Evolutionary conservation across 2,888 invertebrate species (phyloP), one percentile per base, ranked within the genome.

Genomic region (Cordilura impudica): DNA sequence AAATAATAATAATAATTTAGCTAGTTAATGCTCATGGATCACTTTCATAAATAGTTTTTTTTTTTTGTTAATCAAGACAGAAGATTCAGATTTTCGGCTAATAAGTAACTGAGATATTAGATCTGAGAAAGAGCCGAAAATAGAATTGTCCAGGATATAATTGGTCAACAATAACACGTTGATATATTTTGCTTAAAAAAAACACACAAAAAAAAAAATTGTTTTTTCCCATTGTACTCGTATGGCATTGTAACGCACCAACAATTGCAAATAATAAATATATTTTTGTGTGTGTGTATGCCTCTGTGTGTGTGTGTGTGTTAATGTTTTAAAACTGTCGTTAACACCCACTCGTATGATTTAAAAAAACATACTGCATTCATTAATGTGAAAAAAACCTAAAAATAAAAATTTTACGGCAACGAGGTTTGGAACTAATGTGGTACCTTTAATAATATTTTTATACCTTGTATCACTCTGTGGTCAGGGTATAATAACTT

Each of bases 261-360:
- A 63, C 23, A 63, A 35, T n/a, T 35, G 18, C 26, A 70, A 70
- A 43, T 53, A 14, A 16, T 39, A 21, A 26, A n/a, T 39, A 23
- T 18, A 19, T 51, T 49, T 60, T 49, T 18, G 3, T 31, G 10
- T 31, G 31, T 10, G 31, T n/a, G n/a, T n/a, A n/a, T n/a, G n/a
- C n/a, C n/a, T n/a, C n/a, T n/a, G n/a, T n/a, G n/a, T n/a, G 49
- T 35, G 23, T n/a, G 12, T 2, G 31, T 0, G 21, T 8, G 10
- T 26, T 7, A 16, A 18, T 19, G 4, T 39, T 51, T 26, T 63
- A 35, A 29, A 43, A 61, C 53, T 54, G 54, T 35, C 23, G 31
- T 71, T 54, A 56, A 72, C 72, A 65, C 12, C 54, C 56, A 65
- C 63, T 63, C 63, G 35, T 47, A 14, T 35, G 65, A 53, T 54